phyloP scores from a whole-genome alignment of 1,140 invertebrate genomes.

The Cardiocondyla obscurior region DNA sequence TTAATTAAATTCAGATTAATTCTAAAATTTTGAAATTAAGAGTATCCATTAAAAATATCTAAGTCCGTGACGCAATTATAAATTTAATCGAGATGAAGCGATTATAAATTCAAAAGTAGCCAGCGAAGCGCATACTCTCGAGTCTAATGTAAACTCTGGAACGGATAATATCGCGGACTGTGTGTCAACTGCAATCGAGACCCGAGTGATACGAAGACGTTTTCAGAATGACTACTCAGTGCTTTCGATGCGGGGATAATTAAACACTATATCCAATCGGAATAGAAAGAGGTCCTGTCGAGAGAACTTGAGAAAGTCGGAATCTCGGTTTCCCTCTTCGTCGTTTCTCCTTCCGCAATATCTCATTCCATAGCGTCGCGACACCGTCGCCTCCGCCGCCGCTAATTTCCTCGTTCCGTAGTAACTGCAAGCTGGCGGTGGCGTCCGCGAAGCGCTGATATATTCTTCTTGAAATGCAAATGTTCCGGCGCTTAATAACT shows the following conservation, averaged over 20 bases:
- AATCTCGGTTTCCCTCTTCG: conserved; percentile 21
- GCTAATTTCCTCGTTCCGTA: conserved; percentile 47
- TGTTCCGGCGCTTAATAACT: conserved; percentile 63
- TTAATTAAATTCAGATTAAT: background rate
- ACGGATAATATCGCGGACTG: conserved; percentile 23
- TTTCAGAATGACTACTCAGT: conserved; percentile 26
- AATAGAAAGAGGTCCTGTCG: conserved; percentile 40
- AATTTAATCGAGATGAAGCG: background rate
- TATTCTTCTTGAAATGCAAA: conserved; percentile 68
- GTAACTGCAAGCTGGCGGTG: conserved; percentile 14
- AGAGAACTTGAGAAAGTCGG: conserved; percentile 20
- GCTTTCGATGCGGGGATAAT: conserved; percentile 34
- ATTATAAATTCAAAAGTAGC: conserved; percentile 22
- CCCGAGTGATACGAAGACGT: background rate
- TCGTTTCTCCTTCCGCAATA: conserved; percentile 44
- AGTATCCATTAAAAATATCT: background rate
- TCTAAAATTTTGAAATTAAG: background rate
- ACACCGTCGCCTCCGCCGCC: conserved; percentile 7
- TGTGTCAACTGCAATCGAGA: background rate
- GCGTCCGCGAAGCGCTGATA: conserved; percentile 22
- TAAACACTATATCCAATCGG: conserved; percentile 44
- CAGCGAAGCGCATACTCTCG: background rate
- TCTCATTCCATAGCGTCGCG: conserved; percentile 36
- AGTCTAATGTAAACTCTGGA: conserved; percentile 19
- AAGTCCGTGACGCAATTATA: background rate